Evolutionary conservation across 2,888 invertebrate genomes (phyloP).

Genomic region (Dasypolia templi): DNA sequence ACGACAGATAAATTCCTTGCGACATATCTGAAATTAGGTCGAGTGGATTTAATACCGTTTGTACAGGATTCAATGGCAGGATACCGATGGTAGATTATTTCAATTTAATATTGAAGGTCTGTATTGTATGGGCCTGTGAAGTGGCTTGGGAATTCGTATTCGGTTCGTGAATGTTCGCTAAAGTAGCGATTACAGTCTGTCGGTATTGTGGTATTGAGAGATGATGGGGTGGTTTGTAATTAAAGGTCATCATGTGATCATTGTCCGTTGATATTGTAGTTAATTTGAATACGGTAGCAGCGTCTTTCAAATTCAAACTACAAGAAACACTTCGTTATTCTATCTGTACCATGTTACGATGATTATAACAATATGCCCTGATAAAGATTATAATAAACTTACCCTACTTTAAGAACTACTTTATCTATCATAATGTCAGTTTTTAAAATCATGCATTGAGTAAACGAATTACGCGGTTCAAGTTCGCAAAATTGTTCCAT

Average conservation of each 20-base stretch:
- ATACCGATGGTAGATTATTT: slow-evolving; percentile 65
- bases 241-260: slow-evolving; percentile 37
- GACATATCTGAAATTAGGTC: slow-evolving; percentile 78
- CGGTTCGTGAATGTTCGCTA: slow-evolving; percentile 33
- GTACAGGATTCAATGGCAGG: slow-evolving; percentile 59
- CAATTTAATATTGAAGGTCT: slow-evolving; percentile 65
- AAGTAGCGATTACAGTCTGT: slow-evolving; percentile 19
- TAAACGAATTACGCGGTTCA: not conserved
- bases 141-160: slow-evolving; percentile 59
- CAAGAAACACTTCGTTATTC: no score
- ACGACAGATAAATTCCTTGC: slow-evolving; percentile 79
- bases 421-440: no score
- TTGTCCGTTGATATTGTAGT: not conserved
- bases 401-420: no score
- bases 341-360: no score
- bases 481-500: not conserved
- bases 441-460: not conserved
- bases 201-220: slow-evolving; percentile 34
- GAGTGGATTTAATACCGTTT: slow-evolving; percentile 61
- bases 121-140: slow-evolving; percentile 60
- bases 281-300: not conserved
- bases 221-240: slow-evolving; percentile 32
- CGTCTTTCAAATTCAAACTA: not conserved
- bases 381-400: no score
- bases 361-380: no score